These are phyloP conservation scores for Nomada fabriciana DNA, from an alignment of 2,888 invertebrate genomes.

Conservation along the genomic window DNA sequence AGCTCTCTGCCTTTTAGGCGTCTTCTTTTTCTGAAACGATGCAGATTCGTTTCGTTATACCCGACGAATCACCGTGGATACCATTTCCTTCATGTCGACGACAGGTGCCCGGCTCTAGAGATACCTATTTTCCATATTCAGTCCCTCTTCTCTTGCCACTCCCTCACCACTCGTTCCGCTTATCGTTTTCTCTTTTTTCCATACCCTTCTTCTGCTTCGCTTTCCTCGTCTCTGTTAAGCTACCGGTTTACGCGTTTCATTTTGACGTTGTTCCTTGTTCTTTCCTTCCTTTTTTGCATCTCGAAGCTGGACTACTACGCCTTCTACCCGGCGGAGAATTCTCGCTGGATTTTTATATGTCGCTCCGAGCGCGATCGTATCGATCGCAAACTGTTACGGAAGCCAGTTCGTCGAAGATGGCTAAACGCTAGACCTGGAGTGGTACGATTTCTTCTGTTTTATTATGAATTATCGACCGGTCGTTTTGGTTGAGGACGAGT, in stretches of 20 bases:
- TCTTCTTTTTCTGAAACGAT: slow-evolving; percentile 59
- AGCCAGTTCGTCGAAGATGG: no score
- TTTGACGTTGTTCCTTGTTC: slow-evolving; percentile 22
- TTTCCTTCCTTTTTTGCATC: background rate
- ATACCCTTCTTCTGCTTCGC: background rate
- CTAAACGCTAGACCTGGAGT: no score
- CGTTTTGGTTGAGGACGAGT: no score
- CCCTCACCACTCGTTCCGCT: background rate
- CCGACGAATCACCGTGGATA: slow-evolving; percentile 67
- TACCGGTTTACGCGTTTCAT: slow-evolving; percentile 32
- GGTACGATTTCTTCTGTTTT: no score
- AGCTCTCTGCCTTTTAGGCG: background rate
- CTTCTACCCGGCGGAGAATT: background rate
- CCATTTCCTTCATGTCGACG: slow-evolving; percentile 72
- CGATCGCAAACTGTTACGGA: slow-evolving; percentile 1
- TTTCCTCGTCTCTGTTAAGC: slow-evolving; percentile 14
- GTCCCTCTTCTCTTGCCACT: background rate
- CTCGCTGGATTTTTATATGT: slow-evolving; percentile 24
- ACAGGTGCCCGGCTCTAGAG: slow-evolving; percentile 66
- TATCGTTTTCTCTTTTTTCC: background rate
- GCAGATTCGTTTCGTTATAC: slow-evolving; percentile 64
- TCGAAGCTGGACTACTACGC: slow-evolving; percentile 3
- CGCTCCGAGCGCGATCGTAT: slow-evolving; percentile 11
- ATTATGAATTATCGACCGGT: no score
- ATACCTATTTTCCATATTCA: slow-evolving; percentile 71